These are phyloP conservation scores for Plagodis dolabraria DNA, from an alignment of 2,888 invertebrate genomes.

Conservation along the genomic window DNA sequence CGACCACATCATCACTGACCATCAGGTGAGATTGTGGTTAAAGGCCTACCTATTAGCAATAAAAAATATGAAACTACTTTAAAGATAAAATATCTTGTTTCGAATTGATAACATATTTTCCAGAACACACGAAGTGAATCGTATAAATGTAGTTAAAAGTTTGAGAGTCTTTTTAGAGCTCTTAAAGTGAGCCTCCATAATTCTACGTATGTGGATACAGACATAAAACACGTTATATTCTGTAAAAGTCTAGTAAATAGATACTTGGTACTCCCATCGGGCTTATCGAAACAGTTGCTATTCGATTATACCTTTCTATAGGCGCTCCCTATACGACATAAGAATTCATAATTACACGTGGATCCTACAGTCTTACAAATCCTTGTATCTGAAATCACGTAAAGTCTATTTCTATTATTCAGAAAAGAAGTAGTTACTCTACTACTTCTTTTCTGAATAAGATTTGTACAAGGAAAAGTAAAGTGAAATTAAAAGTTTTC, in stretches of 20 bases:
- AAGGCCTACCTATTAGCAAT: too few species aligned
- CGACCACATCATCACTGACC: too few species aligned
- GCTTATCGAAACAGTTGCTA: constrained; percentile 7
- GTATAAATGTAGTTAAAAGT: constrained; percentile 11
- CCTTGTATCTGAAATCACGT: too few species aligned
- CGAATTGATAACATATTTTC: constrained; percentile 1
- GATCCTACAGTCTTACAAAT: too few species aligned
- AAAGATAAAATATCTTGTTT: too few species aligned
- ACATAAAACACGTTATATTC: constrained; percentile 5
- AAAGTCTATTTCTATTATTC: too few species aligned
- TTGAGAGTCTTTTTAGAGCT: constrained; percentile 3
- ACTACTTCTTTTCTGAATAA: too few species aligned
- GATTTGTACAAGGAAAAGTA: too few species aligned
- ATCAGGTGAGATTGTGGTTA: too few species aligned
- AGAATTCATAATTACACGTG: constrained; percentile 17
- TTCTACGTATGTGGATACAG: constrained; percentile 5
- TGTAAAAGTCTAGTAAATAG: constrained; percentile 17
- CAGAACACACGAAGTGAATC: constrained; percentile 4
- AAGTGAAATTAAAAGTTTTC: too few species aligned
- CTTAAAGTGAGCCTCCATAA: constrained; percentile 8
- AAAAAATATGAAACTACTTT: too few species aligned
- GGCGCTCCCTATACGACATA: constrained; percentile 14
- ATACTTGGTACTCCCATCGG: constrained; percentile 11
- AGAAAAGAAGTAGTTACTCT: too few species aligned
- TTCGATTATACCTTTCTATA: constrained; percentile 15